These are phyloP conservation scores for Drosophila saltans DNA, from an alignment of 1,140 invertebrate species.

Conservation along the genomic window DNA sequence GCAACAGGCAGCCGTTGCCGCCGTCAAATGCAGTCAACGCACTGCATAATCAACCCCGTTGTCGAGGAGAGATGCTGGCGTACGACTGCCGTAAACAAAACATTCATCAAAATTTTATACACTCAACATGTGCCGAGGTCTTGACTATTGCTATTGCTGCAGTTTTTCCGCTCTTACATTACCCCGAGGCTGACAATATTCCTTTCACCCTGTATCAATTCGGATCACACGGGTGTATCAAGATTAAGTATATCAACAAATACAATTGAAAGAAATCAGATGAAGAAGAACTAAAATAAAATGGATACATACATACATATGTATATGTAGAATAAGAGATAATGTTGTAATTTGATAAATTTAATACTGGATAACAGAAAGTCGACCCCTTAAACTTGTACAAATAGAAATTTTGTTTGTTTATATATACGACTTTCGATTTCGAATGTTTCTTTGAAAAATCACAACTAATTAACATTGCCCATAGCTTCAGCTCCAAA, in stretches of 20 bases:
- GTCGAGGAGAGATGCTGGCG: conserved; percentile 17
- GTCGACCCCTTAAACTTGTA: neutral
- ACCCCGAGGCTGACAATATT: conserved; percentile 52
- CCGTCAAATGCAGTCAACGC: conserved; percentile 21
- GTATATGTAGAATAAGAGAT: no score
- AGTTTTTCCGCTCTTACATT: neutral
- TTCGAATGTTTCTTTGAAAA: conserved; percentile 79
- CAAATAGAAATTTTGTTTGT: neutral
- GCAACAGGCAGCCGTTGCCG: conserved; percentile 12
- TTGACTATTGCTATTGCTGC: conserved; percentile 32
- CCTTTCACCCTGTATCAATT: conserved; percentile 31
- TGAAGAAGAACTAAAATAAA: no score
- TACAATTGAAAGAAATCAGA: no score
- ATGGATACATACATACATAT: no score
- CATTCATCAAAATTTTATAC: conserved; percentile 81
- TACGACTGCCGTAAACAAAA: conserved; percentile 67
- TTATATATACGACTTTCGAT: conserved; percentile 51
- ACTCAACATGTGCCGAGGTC: conserved; percentile 74
- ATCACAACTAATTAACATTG: conserved; percentile 82
- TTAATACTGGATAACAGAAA: neutral
- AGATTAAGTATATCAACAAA: neutral
- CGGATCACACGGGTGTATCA: neutral
- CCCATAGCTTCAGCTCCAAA: conserved; percentile 46
- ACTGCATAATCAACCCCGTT: conserved; percentile 53
- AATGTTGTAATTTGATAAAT: no score